These are phyloP conservation scores for Xestia rhomboidea DNA, from an alignment of 2,888 invertebrate genomes.

Conservation along the genomic window DNA sequence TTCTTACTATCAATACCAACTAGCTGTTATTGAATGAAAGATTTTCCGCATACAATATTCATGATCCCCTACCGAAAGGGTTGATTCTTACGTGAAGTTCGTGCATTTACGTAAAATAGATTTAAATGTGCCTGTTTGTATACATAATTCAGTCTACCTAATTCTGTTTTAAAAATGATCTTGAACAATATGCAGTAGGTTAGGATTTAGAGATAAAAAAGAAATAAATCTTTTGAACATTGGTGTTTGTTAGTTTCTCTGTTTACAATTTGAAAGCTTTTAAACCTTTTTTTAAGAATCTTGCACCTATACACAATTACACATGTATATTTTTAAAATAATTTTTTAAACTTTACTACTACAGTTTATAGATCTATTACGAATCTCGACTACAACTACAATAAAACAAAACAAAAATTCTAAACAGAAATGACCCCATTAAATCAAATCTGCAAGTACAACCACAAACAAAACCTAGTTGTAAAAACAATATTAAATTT, in stretches of 20 bases:
- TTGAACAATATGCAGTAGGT: background rate
- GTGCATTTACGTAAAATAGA: background rate
- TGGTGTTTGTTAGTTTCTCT: background rate
- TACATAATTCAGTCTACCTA: background rate
- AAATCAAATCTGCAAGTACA: slow-evolving; percentile 8
- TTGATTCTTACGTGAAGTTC: background rate
- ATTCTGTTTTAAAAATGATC: background rate
- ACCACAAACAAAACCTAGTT: slow-evolving; percentile 47
- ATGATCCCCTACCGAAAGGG: slow-evolving; percentile 11
- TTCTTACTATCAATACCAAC: background rate
- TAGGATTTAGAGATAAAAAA: no score
- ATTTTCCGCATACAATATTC: slow-evolving; percentile 14
- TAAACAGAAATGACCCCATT: background rate
- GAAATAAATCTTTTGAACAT: no score
- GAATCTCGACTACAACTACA: background rate
- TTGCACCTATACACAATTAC: background rate
- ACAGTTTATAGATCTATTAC: background rate
- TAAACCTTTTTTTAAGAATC: background rate
- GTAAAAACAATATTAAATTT: slow-evolving; percentile 63
- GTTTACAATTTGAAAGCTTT: background rate
- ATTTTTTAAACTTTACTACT: background rate
- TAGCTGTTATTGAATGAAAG: background rate
- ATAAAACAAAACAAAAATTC: background rate
- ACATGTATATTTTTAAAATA: no score
- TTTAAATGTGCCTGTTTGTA: background rate